These are phyloP conservation scores for Pollenia angustigena DNA, from an alignment of 2,888 invertebrate species.

Conservation along the genomic window DNA sequence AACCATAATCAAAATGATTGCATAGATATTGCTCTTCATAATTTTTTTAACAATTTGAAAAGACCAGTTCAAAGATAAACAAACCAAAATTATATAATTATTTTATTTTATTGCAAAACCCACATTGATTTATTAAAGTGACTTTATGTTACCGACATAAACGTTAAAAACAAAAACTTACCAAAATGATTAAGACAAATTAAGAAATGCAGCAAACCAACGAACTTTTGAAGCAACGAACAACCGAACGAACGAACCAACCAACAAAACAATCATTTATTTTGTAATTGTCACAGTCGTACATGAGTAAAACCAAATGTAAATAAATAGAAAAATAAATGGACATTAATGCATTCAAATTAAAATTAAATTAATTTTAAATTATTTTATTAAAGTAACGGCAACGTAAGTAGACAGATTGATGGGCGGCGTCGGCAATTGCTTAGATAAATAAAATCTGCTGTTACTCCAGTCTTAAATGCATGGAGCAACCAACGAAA, in stretches of 20 bases:
- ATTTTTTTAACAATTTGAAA: neutral
- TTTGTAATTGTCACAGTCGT: constrained; percentile 53
- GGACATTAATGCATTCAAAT: constrained; percentile 47
- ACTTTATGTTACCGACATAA: constrained; percentile 4
- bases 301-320: constrained; percentile 4
- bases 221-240: too few species aligned
- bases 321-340: constrained; percentile 17
- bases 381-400: constrained; percentile 42
- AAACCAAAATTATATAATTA: constrained; percentile 41
- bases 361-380: constrained; percentile 27
- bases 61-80: constrained; percentile 15
- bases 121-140: constrained; percentile 14
- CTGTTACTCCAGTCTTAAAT: neutral
- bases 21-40: neutral
- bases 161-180: constrained; percentile 16
- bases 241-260: too few species aligned
- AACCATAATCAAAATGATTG: neutral
- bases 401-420: constrained; percentile 69
- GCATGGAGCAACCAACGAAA: neutral
- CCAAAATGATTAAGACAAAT: constrained; percentile 9
- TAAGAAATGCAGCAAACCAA: constrained; percentile 18
- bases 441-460: constrained; percentile 26
- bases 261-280: neutral
- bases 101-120: constrained; percentile 8
- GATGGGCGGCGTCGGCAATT: constrained; percentile 58